These are phyloP conservation scores for Dinoponera quadriceps DNA, from an alignment of 1,140 invertebrate species.

Conservation along the genomic window DNA sequence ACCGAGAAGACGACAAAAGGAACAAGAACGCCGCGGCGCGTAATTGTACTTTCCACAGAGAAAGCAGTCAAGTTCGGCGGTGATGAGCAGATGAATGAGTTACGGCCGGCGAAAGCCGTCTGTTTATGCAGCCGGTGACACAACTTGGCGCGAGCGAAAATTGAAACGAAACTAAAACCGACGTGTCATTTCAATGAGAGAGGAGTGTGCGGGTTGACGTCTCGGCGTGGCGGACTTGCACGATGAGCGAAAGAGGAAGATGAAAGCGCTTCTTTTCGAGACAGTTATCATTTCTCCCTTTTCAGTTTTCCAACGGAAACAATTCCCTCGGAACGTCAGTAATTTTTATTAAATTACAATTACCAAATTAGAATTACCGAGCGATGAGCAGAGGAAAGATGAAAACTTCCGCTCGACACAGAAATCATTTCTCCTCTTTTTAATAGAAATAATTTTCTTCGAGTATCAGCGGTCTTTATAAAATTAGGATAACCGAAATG, in stretches of 20 bases:
- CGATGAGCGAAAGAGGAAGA: no score
- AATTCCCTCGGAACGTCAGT: no score
- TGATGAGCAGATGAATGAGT: conserved; percentile 38
- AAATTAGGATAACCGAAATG: no score
- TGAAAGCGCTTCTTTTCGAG: no score
- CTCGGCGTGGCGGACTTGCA: conserved; percentile 5
- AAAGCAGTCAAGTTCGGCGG: conserved; percentile 56
- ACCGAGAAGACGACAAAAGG: background rate
- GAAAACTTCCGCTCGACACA: no score
- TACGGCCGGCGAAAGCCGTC: conserved; percentile 40
- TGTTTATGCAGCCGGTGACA: conserved; percentile 52
- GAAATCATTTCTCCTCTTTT: no score
- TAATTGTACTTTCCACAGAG: conserved; percentile 78
- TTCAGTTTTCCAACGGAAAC: no score
- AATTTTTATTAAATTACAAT: no score
- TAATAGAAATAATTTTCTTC: no score
- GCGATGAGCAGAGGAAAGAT: background rate
- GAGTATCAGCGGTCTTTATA: no score
- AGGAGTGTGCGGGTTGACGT: background rate
- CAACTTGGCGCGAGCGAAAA: conserved; percentile 33
- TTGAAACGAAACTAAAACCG: conserved; percentile 20
- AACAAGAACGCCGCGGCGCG: background rate
- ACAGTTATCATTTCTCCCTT: no score
- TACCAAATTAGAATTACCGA: no score
- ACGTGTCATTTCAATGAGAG: conserved; percentile 3